Base-by-base conservation (phyloP, 1,140 invertebrate genomes). In the Eurytemora carolleeae region DNA sequence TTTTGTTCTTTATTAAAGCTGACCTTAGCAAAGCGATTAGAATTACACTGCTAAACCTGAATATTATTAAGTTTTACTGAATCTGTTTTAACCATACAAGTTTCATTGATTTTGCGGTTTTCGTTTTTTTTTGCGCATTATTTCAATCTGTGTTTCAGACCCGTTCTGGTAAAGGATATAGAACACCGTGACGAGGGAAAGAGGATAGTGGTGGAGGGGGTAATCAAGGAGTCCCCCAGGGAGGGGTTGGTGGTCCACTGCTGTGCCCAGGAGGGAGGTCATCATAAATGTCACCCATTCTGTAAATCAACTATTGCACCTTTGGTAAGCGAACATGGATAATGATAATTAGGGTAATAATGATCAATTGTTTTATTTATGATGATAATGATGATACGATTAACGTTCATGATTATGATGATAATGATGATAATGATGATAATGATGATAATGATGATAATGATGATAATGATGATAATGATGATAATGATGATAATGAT, bases 101-200 rank as follows among this genome's bases (percentile, higher is more conserved):
- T n/a, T n/a, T n/a, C n/a, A n/a, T n/a, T n/a, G n/a, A n/a, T n/a
- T n/a, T n/a, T n/a, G n/a, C n/a, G n/a, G n/a, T n/a, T n/a, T n/a
- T n/a, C n/a, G n/a, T n/a, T n/a, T n/a, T n/a, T n/a, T n/a, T n/a
- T n/a, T n/a, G n/a, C n/a, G n/a, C n/a, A n/a, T n/a, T n/a, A n/a
- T n/a, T n/a, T n/a, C n/a, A n/a, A n/a, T n/a, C n/a, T n/a, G n/a
- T n/a, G n/a, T n/a, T n/a, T n/a, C n/a, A n/a, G n/a, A n/a, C n/a
- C 60, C 76, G 81, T 69, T 79, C 78, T 61, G 85, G 83, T 70
- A 82, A 82, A n/a, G n/a, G n/a, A n/a, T n/a, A 63, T 53, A 66
- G 56, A 66, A 61, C 58, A 66, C n/a, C n/a, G n/a, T n/a, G 31
- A 44, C 7, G 31, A 44, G 31, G n/a, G n/a, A n/a, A 44, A 44